These are phyloP conservation scores for Graptemys geographica DNA, from an alignment of 2,797 vertebrate genomes.

Conservation along the genomic window DNA sequence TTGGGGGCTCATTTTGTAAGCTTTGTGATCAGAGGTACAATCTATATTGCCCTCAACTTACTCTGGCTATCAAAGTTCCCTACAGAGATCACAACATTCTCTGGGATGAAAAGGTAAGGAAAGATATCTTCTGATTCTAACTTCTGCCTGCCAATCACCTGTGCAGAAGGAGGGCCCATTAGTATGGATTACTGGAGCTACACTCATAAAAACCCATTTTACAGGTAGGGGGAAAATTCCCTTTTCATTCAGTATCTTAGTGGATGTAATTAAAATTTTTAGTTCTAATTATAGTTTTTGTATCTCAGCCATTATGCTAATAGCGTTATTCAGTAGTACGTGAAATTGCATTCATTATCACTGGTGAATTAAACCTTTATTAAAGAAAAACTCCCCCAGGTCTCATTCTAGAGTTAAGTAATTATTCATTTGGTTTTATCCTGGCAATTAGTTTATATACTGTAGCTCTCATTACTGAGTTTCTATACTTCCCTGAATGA, in stretches of 20 bases:
- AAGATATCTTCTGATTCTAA: constrained; percentile 34
- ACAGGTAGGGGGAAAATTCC: constrained; percentile 66
- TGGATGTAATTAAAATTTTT: constrained; percentile 87
- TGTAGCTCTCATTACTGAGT: constrained; percentile 83
- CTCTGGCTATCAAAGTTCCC: neutral
- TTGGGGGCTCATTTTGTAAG: constrained; percentile 9
- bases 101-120: constrained; percentile 23
- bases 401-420: constrained; percentile 88
- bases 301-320: constrained; percentile 89
- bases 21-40: neutral
- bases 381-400: constrained; percentile 88
- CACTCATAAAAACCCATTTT: constrained; percentile 26
- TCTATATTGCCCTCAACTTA: neutral
- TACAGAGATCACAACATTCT: neutral
- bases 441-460: constrained; percentile 88
- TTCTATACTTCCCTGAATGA: constrained; percentile 84
- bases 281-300: constrained; percentile 90
- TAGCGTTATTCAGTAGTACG: constrained; percentile 87
- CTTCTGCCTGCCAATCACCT: constrained; percentile 59
- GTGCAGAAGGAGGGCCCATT: constrained; percentile 6
- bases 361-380: constrained; percentile 91
- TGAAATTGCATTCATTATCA: constrained; percentile 91
- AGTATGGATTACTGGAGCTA: constrained; percentile 15
- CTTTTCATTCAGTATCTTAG: constrained; percentile 81
- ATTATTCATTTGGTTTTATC: constrained; percentile 90